Base-by-base conservation (phyloP, 2,113 vertebrate species). In the Noturus placidus region DNA sequence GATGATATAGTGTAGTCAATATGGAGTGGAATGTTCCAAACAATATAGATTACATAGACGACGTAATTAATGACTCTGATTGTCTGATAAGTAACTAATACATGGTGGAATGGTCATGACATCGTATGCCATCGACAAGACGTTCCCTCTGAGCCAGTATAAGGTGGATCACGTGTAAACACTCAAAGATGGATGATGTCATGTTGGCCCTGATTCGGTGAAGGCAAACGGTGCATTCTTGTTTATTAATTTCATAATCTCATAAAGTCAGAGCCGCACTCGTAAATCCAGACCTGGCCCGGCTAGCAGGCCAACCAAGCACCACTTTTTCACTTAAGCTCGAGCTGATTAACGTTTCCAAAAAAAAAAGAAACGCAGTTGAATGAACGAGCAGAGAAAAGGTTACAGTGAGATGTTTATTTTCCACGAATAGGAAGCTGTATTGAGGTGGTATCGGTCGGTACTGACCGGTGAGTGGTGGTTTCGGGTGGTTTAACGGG, bases 241-340 rank as follows among this genome's bases (percentile, higher is more conserved):
- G 69, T 87, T 87, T 87, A 87, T 87, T 87, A 76, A 87, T 87
- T 87, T 87, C 86, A 83, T 83, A 87, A 87, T 87, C 86, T 83
- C 86, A 46, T 84, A 83, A 90, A 86, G n/a, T 78, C 78, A 74
- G 69, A 52, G 56, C 69, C 19, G 56, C 38, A 54, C 69, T 83
- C 81, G 65, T 87, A 83, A 87, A 87, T 87, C 52, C 80, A 76
- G 81, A 59, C n/a, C 69, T 69, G 76, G 80, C 54, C n/a, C 70
- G 10, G 57, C 42, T 9, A 11, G 33, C 19, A 7, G 65, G 67
- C 86, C 69, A 83, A 77, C 86, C 69, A 77, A 77, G 30, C 81
- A 9, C 56, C 5, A 25, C 59, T 30, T 14, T 79, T 86, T 74
- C 46, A 82, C 20, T 35, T 72, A 56, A 50, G 56, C 65, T 59